Conservation (phyloP, 2,113 vertebrate species). For the Muscicapa adusta region DNA sequence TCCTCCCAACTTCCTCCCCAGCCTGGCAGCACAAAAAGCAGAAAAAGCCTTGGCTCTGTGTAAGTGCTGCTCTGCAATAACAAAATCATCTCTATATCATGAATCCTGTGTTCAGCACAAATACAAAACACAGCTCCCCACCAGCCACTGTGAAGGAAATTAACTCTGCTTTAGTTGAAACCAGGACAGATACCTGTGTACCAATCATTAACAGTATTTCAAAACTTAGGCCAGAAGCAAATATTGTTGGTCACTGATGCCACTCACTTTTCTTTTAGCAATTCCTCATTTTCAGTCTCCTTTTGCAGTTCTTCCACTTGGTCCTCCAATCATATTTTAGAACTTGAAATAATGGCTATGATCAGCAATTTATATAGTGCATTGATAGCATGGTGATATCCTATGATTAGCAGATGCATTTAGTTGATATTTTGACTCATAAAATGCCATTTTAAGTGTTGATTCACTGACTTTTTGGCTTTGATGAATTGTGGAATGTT, state of each 20-base stretch:
- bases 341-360: neutral
- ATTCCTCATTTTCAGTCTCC: neutral
- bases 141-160: neutral
- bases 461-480: neutral
- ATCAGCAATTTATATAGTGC: neutral
- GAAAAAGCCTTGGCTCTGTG: neutral
- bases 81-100: neutral
- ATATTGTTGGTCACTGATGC: neutral
- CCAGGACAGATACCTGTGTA: neutral
- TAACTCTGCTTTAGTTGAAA: neutral
- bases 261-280: neutral
- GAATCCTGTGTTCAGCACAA: neutral
- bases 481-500: neutral
- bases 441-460: neutral
- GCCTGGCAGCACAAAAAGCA: fast-evolving
- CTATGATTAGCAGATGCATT: neutral
- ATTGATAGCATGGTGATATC: neutral
- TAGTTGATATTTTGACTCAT: neutral
- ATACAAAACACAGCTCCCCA: neutral
- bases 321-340: neutral
- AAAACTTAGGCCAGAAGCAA: neutral
- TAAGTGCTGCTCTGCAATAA: neutral
- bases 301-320: neutral
- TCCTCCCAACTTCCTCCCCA: neutral
- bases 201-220: neutral